A percentile compares a stretch with the other conserved stretches of the same genome.
phyloP scores from a whole-genome alignment of 1,140 invertebrate species.

The Lucilia sericata region DNA sequence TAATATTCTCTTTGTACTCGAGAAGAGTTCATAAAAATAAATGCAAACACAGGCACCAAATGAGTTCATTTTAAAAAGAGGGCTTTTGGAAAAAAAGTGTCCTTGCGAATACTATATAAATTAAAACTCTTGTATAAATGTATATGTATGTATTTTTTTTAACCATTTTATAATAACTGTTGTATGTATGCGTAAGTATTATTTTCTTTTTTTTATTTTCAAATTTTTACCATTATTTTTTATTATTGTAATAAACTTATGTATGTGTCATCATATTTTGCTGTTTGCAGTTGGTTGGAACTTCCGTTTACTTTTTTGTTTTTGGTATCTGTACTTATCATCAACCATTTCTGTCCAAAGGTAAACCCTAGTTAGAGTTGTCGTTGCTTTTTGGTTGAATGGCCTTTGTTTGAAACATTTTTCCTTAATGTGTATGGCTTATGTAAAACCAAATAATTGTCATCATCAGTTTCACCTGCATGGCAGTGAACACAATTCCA shows the following conservation, averaged over 20 bases:
- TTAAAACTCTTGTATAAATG: no score
- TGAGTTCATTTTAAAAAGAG: constrained; percentile 1
- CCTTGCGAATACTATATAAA: no score
- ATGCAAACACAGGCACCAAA: neutral
- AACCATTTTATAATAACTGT: no score
- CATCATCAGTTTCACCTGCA: neutral
- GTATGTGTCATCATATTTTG: neutral
- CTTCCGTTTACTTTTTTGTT: neutral
- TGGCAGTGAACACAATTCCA: neutral
- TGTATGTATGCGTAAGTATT: neutral
- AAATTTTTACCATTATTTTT: neutral
- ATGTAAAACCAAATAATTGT: constrained; percentile 3
- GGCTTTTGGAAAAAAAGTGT: no score
- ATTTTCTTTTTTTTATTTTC: neutral
- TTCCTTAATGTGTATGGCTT: neutral
- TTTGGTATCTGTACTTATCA: neutral
- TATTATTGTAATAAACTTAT: neutral
- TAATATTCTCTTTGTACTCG: constrained; percentile 28
- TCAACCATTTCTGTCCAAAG: neutral
- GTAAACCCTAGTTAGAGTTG: neutral
- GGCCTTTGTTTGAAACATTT: constrained; percentile 2
- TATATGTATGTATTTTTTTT: no score
- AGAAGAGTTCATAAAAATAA: no score
- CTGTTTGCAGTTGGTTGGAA: neutral
- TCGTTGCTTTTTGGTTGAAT: neutral